Base-by-base conservation (phyloP, 2,888 invertebrate genomes). In the Periphyllus acericola region DNA sequence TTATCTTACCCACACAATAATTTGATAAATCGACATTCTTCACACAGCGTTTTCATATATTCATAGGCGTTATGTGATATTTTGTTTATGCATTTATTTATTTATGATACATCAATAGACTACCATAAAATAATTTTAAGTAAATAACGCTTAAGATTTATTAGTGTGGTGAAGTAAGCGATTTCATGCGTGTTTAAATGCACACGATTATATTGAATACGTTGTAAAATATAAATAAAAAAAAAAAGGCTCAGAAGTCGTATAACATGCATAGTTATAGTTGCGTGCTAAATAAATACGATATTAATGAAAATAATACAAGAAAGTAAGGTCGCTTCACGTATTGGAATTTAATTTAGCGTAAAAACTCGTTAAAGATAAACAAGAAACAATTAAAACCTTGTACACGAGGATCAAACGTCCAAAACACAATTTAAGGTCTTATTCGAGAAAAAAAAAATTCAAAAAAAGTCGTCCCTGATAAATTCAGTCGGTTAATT, bases 321-420 rank as follows among this genome's bases (percentile, higher is more conserved):
- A 14, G 55, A 83, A 74, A 29, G 60, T 60, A 36, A 83, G 74
- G 36, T 75, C 74, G 29, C 1, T n/a, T 83, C 25, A 17, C 6
- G 8, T 66, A 80, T n/a, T 46, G 11, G 8, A 71, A 34, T 60
- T 32, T 29, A 6, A 74, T 75, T 74, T 55, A 2, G 14, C 6
- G 32, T 36, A 36, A 74, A 40, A 75, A 60, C 83, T 83, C 55
- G 74, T 83, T 55, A 40, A 83, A 83, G 14, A 52, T 68, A 83
- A 74, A 19, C 46, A 29, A 32, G 6, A 72, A 36, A 71, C 71
- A 72, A 72, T 71, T 25, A 32, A 75, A 55, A 83, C 74, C 83
- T 83, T 75, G 83, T 72, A 29, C 36, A 29, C n/a, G 5, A 36
- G 21, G 25, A 74, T 32, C 29, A 19, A 25, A 52, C 8, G 72